A percentile compares a stretch with the other conserved stretches of the same genome.
Conservation (phyloP, 2,888 invertebrate genomes). For the Dione juno region DNA sequence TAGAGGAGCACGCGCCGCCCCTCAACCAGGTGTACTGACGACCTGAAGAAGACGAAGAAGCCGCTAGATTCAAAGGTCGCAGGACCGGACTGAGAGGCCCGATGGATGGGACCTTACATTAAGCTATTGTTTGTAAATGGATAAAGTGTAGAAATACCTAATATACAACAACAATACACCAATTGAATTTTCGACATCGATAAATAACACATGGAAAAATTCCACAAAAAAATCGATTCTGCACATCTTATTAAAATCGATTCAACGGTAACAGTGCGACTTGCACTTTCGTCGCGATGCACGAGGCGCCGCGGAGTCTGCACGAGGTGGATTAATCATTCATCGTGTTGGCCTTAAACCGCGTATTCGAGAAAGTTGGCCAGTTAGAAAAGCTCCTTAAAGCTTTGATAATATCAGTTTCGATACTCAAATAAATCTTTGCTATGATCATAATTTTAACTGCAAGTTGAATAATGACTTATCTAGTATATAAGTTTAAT, state of each 20-base stretch:
- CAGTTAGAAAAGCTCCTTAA: conserved; percentile 46
- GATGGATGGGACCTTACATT: too few relatives aligned
- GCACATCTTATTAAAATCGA: conserved; percentile 31
- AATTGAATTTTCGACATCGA: not conserved
- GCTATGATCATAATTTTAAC: not conserved
- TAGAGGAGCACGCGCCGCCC: too few relatives aligned
- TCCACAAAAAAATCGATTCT: not conserved
- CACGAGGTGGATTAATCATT: conserved; percentile 72
- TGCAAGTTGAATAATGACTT: not conserved
- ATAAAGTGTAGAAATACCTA: too few relatives aligned
- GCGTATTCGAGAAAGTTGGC: conserved; percentile 53
- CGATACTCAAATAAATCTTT: conserved; percentile 5
- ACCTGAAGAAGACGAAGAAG: too few relatives aligned
- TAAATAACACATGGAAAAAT: too few relatives aligned
- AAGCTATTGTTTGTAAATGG: too few relatives aligned
- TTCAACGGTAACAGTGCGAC: conserved; percentile 65
- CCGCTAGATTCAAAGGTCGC: too few relatives aligned
- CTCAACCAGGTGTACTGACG: too few relatives aligned
- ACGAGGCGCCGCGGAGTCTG: conserved; percentile 73
- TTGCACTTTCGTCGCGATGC: conserved; percentile 79
- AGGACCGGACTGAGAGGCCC: too few relatives aligned
- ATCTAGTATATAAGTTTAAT: too few relatives aligned
- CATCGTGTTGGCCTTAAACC: conserved; percentile 50
- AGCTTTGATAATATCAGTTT: conserved; percentile 21
- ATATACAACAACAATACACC: not conserved